Evolutionary conservation across 37 sponge, comb jelly and placozoan species (phyloP).

Genomic region (Haliclona indistincta): DNA sequence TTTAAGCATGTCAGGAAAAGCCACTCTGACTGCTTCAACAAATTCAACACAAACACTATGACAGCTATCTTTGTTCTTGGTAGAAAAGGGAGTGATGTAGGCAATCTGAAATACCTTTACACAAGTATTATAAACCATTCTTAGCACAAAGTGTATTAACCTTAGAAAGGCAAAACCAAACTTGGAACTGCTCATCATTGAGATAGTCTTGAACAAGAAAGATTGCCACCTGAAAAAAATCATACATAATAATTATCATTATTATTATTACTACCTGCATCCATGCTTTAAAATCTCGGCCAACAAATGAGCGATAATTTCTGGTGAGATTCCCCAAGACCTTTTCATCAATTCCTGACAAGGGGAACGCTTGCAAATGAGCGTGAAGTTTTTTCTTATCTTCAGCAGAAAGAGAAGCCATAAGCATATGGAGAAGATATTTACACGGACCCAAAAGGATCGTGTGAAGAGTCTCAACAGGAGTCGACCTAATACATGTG

Average conservation of each 20-base stretch:
- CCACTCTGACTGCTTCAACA: constrained; percentile 8
- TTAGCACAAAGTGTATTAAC: not conserved
- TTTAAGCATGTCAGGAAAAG: constrained; percentile 8
- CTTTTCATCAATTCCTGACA: constrained; percentile 23
- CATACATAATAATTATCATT: too few relatives aligned
- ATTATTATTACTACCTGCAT: too few relatives aligned
- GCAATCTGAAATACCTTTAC: constrained; percentile 27
- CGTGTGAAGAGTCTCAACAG: constrained; percentile 49
- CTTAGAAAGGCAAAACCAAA: not conserved
- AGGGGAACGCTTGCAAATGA: constrained; percentile 15
- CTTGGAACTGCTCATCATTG: not conserved
- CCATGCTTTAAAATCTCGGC: constrained; percentile 34
- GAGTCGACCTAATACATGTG: constrained; percentile 50
- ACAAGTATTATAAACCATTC: too few relatives aligned
- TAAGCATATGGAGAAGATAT: constrained; percentile 25
- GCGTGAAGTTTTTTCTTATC: constrained; percentile 38
- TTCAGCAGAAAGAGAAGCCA: not conserved
- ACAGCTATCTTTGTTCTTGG: not conserved
- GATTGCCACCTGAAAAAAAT: constrained; percentile 22
- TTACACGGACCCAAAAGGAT: constrained; percentile 44
- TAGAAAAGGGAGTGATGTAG: constrained; percentile 9
- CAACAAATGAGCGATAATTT: constrained; percentile 61
- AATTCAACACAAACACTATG: constrained; percentile 5
- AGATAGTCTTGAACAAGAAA: not conserved
- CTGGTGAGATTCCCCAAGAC: too few relatives aligned